A percentile compares a stretch with the other conserved stretches of the same genome.
phyloP scores from a whole-genome alignment of 1,140 invertebrate genomes.

The Scaptomyza hsui region DNA sequence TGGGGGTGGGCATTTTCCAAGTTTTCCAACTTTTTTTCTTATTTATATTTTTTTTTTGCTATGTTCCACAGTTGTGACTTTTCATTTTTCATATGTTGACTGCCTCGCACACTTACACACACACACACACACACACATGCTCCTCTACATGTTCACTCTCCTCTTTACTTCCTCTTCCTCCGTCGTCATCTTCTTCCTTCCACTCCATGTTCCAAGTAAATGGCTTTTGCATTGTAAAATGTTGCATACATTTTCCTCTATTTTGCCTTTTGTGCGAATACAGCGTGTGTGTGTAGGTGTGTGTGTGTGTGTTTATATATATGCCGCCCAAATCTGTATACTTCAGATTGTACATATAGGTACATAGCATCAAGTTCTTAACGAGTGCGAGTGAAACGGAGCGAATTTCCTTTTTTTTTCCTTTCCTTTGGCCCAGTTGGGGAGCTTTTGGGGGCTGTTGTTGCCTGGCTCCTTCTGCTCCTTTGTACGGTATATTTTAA shows the following conservation, averaged over 20 bases:
- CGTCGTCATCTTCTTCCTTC: conserved; percentile 4
- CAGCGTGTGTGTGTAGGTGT: conserved; percentile 20
- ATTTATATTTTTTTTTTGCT: conserved; percentile 19
- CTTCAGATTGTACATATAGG: conserved; percentile 23
- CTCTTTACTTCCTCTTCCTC: neutral
- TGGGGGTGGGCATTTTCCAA: conserved; percentile 12
- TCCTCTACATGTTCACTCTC: conserved; percentile 37
- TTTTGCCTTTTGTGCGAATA: conserved; percentile 59
- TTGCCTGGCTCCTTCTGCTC: neutral
- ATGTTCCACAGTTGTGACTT: conserved; percentile 69
- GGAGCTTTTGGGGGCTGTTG: conserved; percentile 3
- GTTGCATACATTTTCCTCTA: conserved; percentile 82
- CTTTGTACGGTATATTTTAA: conserved; percentile 71
- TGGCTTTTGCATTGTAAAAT: conserved; percentile 83
- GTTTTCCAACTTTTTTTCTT: conserved; percentile 38
- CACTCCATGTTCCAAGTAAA: conserved; percentile 55
- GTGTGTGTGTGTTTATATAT: conserved; percentile 30
- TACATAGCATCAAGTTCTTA: conserved; percentile 17
- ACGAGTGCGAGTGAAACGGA: conserved; percentile 46
- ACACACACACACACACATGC: conserved; percentile 10
- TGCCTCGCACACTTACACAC: conserved; percentile 42
- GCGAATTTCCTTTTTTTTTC: neutral
- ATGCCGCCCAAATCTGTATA: conserved; percentile 50
- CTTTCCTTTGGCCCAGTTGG: conserved; percentile 14
- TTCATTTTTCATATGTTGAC: conserved; percentile 81